Base-by-base conservation (phyloP, 2,113 vertebrate genomes). In the Odontophorus gujanensis region DNA sequence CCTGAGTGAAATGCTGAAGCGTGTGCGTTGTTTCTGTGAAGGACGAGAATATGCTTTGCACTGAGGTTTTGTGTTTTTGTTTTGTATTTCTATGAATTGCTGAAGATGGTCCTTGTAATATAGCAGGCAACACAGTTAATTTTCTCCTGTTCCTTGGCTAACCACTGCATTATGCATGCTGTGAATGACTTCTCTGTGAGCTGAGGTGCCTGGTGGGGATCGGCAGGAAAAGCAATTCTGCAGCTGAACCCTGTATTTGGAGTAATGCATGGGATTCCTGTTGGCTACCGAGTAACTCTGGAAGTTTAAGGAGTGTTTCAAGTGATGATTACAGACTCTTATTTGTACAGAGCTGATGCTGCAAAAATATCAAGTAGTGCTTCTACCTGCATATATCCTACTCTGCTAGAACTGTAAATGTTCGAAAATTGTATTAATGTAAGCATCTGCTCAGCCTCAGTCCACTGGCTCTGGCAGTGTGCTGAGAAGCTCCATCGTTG, bases 351-450 rank as follows among this genome's bases (percentile, higher is more conserved):
- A 96, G 55, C 38, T 83, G 83, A 53, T 48, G 91, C 66, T 88
- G 96, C 48, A 90, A 94, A 93, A 90, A 79, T 57, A 85, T 66
- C 79, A 93, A 96, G 83, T 85, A 92, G 40, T 89, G 36, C 63
- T 96, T 94, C 86, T 93, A 88, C 67, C 87, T 94, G 89, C 81
- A 69, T 94, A 38, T 76, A 81, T 89, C 48, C 89, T 89, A 66
- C 69, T 89, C 82, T 89, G 75, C 63, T 93, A 85, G 66, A 95
- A 76, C 69, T 71, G 38, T 13, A 62, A 42, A 81, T 57, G 72
- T 61, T 91, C 83, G 61, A 72, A 82, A 95, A 79, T 86, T 81
- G 5, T 75, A 57, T 86, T 95, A 78, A 48, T 65, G n/a, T 83
- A 61, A 92, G 85, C 76, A 88, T 68, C 72, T 96, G 57, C 86